Evolutionary conservation across 2,888 invertebrate genomes (phyloP).

Genomic region (Eilema griseolum): DNA sequence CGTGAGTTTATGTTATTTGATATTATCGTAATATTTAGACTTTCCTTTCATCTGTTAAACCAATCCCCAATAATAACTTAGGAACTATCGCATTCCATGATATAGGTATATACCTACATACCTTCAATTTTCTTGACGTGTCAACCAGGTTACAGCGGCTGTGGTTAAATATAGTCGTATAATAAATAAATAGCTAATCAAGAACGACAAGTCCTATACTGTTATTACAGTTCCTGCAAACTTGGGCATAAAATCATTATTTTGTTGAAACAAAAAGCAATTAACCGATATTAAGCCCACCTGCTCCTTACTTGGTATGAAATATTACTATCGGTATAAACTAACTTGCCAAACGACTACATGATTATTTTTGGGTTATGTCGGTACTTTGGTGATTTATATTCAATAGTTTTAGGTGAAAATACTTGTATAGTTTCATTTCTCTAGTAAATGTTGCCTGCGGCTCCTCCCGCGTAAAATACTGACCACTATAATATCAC

Average conservation of each 20-base stretch:
- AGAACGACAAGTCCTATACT: constrained; percentile 37
- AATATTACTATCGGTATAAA: constrained; percentile 52
- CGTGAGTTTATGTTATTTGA: no score
- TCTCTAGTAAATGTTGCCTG: no score
- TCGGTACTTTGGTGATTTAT: constrained; percentile 17
- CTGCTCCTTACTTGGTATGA: constrained; percentile 57
- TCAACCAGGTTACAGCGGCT: no score
- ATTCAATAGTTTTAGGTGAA: background rate
- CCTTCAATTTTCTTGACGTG: no score
- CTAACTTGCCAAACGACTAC: constrained; percentile 44
- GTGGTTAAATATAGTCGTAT: no score
- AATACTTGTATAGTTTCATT: no score
- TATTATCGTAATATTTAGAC: no score
- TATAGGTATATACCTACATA: no score
- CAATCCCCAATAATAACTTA: no score
- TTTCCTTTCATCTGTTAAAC: no score
- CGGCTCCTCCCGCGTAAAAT: background rate
- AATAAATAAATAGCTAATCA: constrained; percentile 22
- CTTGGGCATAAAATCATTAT: constrained; percentile 60
- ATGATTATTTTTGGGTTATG: constrained; percentile 32
- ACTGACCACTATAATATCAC: no score
- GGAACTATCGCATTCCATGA: no score
- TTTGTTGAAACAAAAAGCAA: constrained; percentile 61
- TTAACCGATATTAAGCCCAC: constrained; percentile 62
- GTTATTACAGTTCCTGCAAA: constrained; percentile 56